Evolutionary conservation across 2,797 vertebrate genomes (phyloP), one percentile per base, ranked within the genome.

Genomic region (Lacerta bilineata): DNA sequence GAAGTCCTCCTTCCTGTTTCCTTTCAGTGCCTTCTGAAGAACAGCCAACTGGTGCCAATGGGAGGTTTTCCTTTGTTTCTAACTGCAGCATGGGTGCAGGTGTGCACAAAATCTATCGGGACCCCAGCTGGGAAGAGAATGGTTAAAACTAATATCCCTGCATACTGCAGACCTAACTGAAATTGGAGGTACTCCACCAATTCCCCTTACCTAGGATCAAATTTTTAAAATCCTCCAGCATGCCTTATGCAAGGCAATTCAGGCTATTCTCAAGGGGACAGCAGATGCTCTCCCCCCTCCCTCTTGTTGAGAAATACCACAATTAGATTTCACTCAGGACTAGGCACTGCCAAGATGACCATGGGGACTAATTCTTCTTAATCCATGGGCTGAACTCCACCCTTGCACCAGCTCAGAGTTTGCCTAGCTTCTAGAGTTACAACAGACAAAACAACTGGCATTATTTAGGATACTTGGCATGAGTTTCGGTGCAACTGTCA

Each of bases 241-340:
- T 18, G 20, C 7, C 61, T 64, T 18, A 64, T 64, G 61, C 17
- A 64, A 64, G 61, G 20, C 61, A 74, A 69, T 5, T 39, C 71
- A 36, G 15, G 23, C 71, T 20, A 74, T 74, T 39, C 41, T 88
- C 89, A 91, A 87, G 77, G 90, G 25, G 91, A 64, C 86, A 87
- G 88, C 0, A 0, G 84, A 91, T 90, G 91, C 92, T 89, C 90
- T 89, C 86, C 18, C 66, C 80, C 83, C 87, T 80, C 15, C 27
- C 1, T 27, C 39, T 23, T 25, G 13, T 43, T 17, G 36, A 80
- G 50, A 8, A n/a, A 59, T 41, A 29, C 11, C 64, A 83, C 33
- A 69, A 71, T 23, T 4, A 25, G 18, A 29, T 71, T n/a, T 41
- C 20, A 50, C 3, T 4, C 9, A 69, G 36, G 80, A 29, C 23